Evolutionary conservation across 1,140 invertebrate species (phyloP).

Genomic region (Colletes latitarsis): DNA sequence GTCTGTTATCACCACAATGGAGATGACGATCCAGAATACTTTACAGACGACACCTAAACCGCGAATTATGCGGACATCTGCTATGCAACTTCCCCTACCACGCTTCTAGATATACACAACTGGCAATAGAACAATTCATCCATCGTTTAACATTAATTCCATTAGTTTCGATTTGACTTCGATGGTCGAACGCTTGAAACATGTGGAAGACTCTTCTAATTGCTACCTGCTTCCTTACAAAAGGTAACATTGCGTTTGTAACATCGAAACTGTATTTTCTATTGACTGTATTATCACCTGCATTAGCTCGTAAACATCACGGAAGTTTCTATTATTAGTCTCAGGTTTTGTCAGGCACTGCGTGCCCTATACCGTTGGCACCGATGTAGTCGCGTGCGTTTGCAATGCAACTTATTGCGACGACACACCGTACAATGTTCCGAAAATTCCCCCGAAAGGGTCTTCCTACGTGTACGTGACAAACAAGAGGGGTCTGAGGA

Average conservation of each 20-base stretch:
- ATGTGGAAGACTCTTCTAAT: background rate
- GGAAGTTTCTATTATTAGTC: background rate
- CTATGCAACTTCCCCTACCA: background rate
- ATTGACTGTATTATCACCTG: too few species aligned
- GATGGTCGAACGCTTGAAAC: too few species aligned
- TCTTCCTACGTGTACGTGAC: slow-evolving; percentile 83
- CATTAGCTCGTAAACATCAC: too few species aligned
- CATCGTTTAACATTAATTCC: too few species aligned
- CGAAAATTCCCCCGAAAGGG: slow-evolving; percentile 72
- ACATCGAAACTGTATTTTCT: too few species aligned
- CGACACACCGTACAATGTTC: slow-evolving; percentile 82
- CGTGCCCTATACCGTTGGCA: slow-evolving; percentile 73
- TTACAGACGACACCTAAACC: too few species aligned
- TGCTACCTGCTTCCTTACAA: background rate
- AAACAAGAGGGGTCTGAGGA: slow-evolving; percentile 81
- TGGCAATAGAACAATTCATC: background rate
- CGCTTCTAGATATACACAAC: background rate
- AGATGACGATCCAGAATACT: too few species aligned
- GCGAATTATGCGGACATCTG: too few species aligned
- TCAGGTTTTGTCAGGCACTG: slow-evolving; percentile 70
- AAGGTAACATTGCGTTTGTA: background rate
- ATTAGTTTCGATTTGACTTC: too few species aligned
- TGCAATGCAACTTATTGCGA: slow-evolving; percentile 91
- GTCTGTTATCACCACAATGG: too few species aligned
- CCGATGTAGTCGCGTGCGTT: slow-evolving; percentile 88